Evolutionary conservation across 2,113 vertebrate genomes (phyloP).

Genomic region (Ptyas mucosa): DNA sequence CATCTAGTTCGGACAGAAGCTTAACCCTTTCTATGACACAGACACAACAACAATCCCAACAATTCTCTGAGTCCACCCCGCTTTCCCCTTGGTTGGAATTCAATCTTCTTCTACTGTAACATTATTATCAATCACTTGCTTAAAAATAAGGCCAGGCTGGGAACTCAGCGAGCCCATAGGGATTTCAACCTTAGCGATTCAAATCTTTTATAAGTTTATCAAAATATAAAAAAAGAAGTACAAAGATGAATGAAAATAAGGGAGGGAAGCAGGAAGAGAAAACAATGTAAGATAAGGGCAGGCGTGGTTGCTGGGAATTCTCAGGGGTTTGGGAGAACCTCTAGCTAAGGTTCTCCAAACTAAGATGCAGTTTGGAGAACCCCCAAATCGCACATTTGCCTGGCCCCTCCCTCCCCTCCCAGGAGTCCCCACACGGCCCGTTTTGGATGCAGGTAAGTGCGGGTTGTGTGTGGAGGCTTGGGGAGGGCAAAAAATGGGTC

Average conservation of each 20-base stretch:
- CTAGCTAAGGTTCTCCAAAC: no score
- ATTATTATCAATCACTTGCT: not conserved
- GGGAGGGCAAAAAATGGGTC: no score
- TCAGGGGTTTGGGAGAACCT: no score
- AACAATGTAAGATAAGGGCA: not conserved
- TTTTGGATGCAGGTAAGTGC: no score
- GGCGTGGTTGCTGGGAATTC: no score
- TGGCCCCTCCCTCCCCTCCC: no score
- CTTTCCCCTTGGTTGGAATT: not conserved
- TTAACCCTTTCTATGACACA: not conserved
- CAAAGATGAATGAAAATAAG: not conserved
- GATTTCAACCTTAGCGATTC: not conserved
- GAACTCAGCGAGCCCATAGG: not conserved
- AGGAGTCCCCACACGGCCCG: no score
- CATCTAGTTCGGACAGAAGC: not conserved
- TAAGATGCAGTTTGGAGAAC: no score
- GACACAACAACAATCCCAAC: not conserved
- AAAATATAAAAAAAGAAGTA: not conserved
- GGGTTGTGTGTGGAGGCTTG: no score
- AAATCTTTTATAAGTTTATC: not conserved
- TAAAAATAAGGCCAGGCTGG: not conserved
- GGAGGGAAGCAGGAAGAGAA: not conserved
- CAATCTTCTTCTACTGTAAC: not conserved
- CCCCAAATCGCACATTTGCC: no score
- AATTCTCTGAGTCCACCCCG: not conserved